Conservation (phyloP, 2,888 invertebrate genomes). For the Hetaerina titia region DNA sequence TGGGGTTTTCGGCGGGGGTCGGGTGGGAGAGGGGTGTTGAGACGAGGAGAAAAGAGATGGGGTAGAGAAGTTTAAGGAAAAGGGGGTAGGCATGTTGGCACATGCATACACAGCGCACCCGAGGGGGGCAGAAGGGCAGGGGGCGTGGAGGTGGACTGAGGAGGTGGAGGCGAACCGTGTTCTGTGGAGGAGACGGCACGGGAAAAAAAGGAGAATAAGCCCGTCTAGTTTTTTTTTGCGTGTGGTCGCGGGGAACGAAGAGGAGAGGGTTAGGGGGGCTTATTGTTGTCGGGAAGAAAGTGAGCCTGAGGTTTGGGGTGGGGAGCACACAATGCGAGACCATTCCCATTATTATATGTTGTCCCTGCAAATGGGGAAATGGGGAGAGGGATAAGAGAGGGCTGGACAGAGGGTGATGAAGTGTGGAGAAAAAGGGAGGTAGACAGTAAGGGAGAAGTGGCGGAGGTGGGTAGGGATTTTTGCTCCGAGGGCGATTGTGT, state of each 20-base stretch:
- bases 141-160: too few relatives aligned
- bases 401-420: neutral
- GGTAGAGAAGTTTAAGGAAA: too few relatives aligned
- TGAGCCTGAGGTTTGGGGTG: neutral
- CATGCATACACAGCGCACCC: too few relatives aligned
- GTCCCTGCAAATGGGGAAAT: neutral
- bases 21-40: too few relatives aligned
- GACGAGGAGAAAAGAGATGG: too few relatives aligned
- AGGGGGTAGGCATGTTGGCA: too few relatives aligned
- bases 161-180: neutral
- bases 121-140: too few relatives aligned
- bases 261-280: constrained; percentile 3
- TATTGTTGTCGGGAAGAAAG: constrained; percentile 27
- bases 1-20: too few relatives aligned
- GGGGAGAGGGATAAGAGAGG: neutral
- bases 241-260: neutral
- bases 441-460: neutral
- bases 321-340: neutral
- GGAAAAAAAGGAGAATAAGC: neutral
- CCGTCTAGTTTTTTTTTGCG: neutral
- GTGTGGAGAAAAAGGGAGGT: neutral
- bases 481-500: neutral
- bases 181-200: neutral
- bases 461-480: neutral
- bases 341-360: neutral